Evolutionary conservation across 2,113 vertebrate species (phyloP), one percentile per base, ranked within the genome.

Genomic region (Trichechus manatus): DNA sequence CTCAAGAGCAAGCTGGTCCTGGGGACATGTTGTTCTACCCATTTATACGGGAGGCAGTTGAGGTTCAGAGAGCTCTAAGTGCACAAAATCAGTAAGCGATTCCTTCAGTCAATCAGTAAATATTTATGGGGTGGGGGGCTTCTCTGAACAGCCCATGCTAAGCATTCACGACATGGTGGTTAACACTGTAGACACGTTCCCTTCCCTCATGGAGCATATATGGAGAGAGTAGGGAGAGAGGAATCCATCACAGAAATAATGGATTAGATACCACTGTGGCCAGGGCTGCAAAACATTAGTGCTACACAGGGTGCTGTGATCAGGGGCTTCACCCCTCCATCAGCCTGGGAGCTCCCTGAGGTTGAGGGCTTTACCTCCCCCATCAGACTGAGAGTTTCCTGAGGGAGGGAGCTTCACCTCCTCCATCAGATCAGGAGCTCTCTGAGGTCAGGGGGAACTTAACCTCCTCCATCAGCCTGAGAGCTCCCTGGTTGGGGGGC

Each of bases 171-270:
- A 13, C 19, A 17, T 6, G 27, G 14, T 0, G 5, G 63, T 15
- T 42, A 75, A 22, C 83, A 50, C 9, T 0, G 1, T 20, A 44
- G 39, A 17, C 2, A 5, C 3, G 0, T 59, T 1, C 22, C 27
- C 64, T 77, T 33, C 17, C 81, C 81, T 39, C 1, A 1, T 0
- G 3, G 74, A 17, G 27, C 59, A 19, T 47, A 2, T 0, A 1
- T 0, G 14, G 53, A 36, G n/a, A 1, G 50, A 70, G 14, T 3
- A 0, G 25, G 66, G 47, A 75, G 68, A 70, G 53, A 47, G 25
- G 0, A 5, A 72, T 13, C 29, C 50, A 39, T 1, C 14, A 3
- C 14, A 29, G 66, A 61, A 50, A 4, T 10, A 11, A 2, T 27
- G 9, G 23, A 25, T 53, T 80, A 31, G 50, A 9, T 2, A 4